Conservation (phyloP, 2,888 invertebrate species). For the Drosophila testacea region DNA sequence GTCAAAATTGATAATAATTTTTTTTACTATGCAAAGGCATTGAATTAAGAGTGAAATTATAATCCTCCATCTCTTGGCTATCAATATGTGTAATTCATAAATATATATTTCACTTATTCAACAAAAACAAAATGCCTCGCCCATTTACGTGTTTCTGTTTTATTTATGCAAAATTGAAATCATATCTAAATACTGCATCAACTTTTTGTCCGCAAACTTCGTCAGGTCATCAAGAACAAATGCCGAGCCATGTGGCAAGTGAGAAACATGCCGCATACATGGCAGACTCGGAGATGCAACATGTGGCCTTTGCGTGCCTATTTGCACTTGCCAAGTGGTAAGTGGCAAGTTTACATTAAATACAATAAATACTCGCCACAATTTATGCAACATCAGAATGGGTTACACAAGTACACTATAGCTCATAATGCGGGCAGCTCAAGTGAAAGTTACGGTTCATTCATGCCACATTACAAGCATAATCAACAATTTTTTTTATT, state of each 20-base stretch:
- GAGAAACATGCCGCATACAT: slow-evolving; percentile 37
- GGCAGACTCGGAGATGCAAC: slow-evolving; percentile 53
- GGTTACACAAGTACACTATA: slow-evolving; percentile 13
- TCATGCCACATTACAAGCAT: slow-evolving; percentile 1
- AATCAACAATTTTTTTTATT: slow-evolving; percentile 1
- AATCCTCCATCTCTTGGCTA: no score
- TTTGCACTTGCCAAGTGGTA: slow-evolving; percentile 69
- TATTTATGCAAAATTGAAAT: slow-evolving; percentile 25
- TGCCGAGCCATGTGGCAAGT: slow-evolving; percentile 19
- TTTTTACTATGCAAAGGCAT: background rate
- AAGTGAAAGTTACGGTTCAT: slow-evolving; percentile 5
- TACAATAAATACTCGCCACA: slow-evolving; percentile 73
- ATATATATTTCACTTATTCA: background rate
- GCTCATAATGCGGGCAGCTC: slow-evolving; percentile 25
- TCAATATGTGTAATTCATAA: background rate
- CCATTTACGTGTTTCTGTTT: background rate
- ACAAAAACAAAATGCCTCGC: background rate
- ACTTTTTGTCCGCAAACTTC: slow-evolving; percentile 68
- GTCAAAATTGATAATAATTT: no score
- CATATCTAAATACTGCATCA: slow-evolving; percentile 54
- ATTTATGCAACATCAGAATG: slow-evolving; percentile 66
- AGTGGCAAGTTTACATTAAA: slow-evolving; percentile 74
- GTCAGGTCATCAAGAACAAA: slow-evolving; percentile 54
- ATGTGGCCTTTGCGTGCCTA: slow-evolving; percentile 74
- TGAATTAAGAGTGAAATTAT: background rate